phyloP scores from a whole-genome alignment of 2,797 vertebrate species.

The Danionella dracula region DNA sequence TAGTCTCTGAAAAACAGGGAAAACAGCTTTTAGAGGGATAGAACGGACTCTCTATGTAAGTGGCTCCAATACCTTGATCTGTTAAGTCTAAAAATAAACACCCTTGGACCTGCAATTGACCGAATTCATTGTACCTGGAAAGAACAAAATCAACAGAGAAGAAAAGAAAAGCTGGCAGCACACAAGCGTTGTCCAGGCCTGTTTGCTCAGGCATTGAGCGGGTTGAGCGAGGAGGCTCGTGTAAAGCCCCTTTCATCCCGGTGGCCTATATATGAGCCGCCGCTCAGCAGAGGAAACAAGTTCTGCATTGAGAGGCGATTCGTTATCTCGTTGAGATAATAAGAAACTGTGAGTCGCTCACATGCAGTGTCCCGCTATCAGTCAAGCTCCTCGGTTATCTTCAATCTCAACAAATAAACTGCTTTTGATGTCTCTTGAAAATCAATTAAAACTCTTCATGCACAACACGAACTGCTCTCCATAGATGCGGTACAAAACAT shows the following conservation, averaged over 20 bases:
- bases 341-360: constrained; percentile 18
- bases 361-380: constrained; percentile 23
- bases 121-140: background rate
- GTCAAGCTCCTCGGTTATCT: background rate
- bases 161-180: background rate
- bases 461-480: too few species aligned
- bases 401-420: too few species aligned
- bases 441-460: too few species aligned
- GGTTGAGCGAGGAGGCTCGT: background rate
- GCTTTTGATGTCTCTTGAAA: too few species aligned
- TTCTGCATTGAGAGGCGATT: constrained; percentile 13
- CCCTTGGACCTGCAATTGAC: background rate
- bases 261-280: too few species aligned
- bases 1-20: too few species aligned
- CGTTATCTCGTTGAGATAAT: constrained; percentile 36
- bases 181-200: background rate
- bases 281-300: background rate
- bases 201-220: background rate
- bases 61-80: constrained; percentile 1
- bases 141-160: background rate
- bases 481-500: too few species aligned
- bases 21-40: too few species aligned
- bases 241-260: background rate
- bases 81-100: constrained; percentile 4
- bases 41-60: background rate